These are phyloP conservation scores for Dorcus hopei DNA, from an alignment of 2,888 invertebrate genomes.

Conservation along the genomic window DNA sequence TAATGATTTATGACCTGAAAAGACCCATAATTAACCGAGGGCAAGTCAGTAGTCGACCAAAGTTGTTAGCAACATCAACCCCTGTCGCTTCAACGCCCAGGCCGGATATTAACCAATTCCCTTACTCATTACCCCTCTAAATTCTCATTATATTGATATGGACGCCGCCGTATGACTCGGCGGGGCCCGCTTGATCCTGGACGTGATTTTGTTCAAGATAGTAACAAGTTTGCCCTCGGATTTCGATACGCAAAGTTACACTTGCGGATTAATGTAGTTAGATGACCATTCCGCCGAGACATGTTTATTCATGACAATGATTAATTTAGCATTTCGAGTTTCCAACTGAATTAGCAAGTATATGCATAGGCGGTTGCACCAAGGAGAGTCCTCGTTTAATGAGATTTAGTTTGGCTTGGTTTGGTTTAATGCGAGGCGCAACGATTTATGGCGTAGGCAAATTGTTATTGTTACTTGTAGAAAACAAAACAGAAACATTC, in stretches of 20 bases:
- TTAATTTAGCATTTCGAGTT: neutral
- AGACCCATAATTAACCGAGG: constrained; percentile 38
- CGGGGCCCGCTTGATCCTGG: neutral
- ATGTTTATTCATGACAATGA: neutral
- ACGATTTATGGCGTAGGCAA: too few species aligned
- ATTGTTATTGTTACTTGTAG: too few species aligned
- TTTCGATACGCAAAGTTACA: neutral
- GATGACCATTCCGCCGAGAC: neutral
- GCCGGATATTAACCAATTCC: constrained; percentile 43
- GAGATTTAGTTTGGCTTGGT: too few species aligned
- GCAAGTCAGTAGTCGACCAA: constrained; percentile 26
- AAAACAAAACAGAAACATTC: too few species aligned
- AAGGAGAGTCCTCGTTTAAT: too few species aligned
- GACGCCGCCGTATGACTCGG: constrained; percentile 2
- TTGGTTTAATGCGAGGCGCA: too few species aligned
- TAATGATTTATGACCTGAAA: constrained; percentile 39
- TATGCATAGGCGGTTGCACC: neutral
- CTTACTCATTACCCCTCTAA: constrained; percentile 31
- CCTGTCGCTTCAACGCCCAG: constrained; percentile 36
- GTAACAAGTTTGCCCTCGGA: neutral
- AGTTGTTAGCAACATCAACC: constrained; percentile 36
- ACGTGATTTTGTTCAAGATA: neutral
- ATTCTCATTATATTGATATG: constrained; percentile 26
- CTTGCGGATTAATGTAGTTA: neutral
- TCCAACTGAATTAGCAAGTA: neutral